Evolutionary conservation across 2,113 vertebrate species (phyloP).

Genomic region (Noturus placidus): DNA sequence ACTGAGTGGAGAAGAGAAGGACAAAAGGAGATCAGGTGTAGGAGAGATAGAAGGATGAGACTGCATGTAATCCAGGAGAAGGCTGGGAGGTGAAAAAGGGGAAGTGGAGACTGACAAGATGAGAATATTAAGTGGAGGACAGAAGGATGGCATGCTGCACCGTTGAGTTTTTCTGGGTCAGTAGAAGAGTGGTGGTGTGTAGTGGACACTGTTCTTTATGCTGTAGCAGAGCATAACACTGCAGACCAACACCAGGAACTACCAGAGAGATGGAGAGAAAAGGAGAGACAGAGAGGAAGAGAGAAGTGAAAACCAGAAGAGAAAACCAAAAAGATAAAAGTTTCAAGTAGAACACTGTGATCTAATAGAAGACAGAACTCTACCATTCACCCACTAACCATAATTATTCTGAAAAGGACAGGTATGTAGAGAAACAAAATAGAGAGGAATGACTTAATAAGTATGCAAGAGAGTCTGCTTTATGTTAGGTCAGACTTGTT

Average conservation of each 20-base stretch:
- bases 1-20: not conserved
- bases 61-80: not conserved
- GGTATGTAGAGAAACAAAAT: not conserved
- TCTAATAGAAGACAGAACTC: not conserved
- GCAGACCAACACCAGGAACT: constrained; percentile 30
- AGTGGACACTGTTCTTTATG: constrained; percentile 27
- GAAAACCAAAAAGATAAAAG: not conserved
- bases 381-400: not conserved
- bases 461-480: not conserved
- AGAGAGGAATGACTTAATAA: not conserved
- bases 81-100: not conserved
- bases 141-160: not conserved
- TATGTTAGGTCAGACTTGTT: not conserved
- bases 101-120: not conserved
- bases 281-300: not conserved
- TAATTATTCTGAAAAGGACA: not conserved
- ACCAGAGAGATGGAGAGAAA: not conserved
- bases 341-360: not conserved
- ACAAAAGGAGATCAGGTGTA: not conserved
- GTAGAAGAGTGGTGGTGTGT: not conserved
- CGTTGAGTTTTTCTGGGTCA: not conserved
- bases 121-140: not conserved
- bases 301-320: not conserved
- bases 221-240: constrained; percentile 10
- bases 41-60: not conserved